Evolutionary conservation across 2,888 invertebrate species (phyloP).

Genomic region (Cataglyphis cursor): DNA sequence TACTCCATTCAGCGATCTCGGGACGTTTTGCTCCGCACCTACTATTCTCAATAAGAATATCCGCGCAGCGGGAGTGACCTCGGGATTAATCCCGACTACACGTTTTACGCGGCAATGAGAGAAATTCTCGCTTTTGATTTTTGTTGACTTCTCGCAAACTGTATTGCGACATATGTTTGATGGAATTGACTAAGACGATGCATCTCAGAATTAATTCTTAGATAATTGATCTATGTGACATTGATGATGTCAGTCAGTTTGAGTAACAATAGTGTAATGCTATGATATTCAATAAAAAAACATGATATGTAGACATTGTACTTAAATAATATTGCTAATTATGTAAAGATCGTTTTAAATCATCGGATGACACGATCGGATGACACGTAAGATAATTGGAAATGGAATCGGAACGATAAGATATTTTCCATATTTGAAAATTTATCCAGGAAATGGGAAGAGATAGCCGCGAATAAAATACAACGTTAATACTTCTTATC

Average conservation of each 20-base stretch:
- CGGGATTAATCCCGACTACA: conserved; percentile 61
- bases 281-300: background rate
- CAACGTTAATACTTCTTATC: conserved; percentile 82
- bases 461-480: conserved; percentile 81
- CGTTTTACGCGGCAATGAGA: conserved; percentile 40
- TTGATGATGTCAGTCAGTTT: background rate
- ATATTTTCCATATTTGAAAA: conserved; percentile 82
- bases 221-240: background rate
- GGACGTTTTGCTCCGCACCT: conserved; percentile 77
- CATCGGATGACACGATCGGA: background rate
- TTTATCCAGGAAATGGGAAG: conserved; percentile 71
- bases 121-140: conserved; percentile 42
- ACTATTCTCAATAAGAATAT: conserved; percentile 78
- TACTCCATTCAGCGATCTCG: conserved; percentile 66
- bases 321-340: background rate
- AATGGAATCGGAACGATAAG: conserved; percentile 63
- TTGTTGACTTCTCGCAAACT: conserved; percentile 27
- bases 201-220: background rate
- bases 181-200: background rate
- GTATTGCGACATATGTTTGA: background rate
- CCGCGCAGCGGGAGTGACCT: conserved; percentile 76
- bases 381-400: conserved; percentile 53
- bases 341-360: background rate
- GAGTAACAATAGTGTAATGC: background rate
- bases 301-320: background rate